These are phyloP conservation scores for Trachelus tabidus DNA, from an alignment of 2,888 invertebrate species.

Conservation along the genomic window DNA sequence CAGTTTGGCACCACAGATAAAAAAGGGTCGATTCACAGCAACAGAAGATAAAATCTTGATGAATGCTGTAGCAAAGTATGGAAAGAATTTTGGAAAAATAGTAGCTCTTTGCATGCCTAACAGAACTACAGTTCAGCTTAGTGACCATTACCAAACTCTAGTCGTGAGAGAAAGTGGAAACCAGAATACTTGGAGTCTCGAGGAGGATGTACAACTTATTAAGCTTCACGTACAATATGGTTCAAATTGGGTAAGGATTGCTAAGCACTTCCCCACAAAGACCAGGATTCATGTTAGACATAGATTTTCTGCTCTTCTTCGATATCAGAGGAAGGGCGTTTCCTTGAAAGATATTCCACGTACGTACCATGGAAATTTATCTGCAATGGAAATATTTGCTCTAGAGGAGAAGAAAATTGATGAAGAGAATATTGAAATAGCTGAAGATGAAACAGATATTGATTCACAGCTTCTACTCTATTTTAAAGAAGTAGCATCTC, in stretches of 20 bases:
- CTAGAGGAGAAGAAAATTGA: background rate
- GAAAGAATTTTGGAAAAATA: slow-evolving; percentile 71
- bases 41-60: slow-evolving; percentile 76
- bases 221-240: slow-evolving; percentile 65
- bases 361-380: slow-evolving; percentile 1
- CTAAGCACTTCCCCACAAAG: slow-evolving; percentile 69
- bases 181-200: slow-evolving; percentile 71
- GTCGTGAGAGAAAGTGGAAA: slow-evolving; percentile 57
- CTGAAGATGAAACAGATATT: slow-evolving; percentile 65
- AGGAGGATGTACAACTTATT: slow-evolving; percentile 73
- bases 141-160: slow-evolving; percentile 71
- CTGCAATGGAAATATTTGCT: background rate
- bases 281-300: slow-evolving; percentile 72
- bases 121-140: slow-evolving; percentile 73
- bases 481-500: slow-evolving; percentile 34
- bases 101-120: slow-evolving; percentile 72
- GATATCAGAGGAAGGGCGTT: slow-evolving; percentile 36
- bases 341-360: slow-evolving; percentile 28
- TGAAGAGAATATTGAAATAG: background rate
- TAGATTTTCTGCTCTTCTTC: slow-evolving; percentile 68
- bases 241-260: slow-evolving; percentile 69
- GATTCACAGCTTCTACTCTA: slow-evolving; percentile 47
- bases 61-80: slow-evolving; percentile 73
- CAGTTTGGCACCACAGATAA: slow-evolving; percentile 65
- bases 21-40: slow-evolving; percentile 73